phyloP scores from a whole-genome alignment of 1,140 invertebrate species.

The Nymphalis io region DNA sequence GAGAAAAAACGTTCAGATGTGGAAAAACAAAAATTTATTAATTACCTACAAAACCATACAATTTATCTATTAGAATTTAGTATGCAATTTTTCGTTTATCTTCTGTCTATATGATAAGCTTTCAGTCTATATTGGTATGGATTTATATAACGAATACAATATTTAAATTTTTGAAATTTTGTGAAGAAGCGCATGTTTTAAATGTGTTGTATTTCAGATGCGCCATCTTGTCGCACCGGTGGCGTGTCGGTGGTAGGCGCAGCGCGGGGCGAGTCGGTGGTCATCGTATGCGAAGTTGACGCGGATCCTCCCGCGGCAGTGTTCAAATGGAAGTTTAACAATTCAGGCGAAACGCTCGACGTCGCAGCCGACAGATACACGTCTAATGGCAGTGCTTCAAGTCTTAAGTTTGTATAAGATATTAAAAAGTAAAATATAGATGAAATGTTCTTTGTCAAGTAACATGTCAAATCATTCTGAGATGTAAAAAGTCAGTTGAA shows the following conservation, averaged over 20 bases:
- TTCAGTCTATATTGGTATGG: too few relatives aligned
- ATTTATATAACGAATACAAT: too few relatives aligned
- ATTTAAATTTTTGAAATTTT: too few relatives aligned
- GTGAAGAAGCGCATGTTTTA: too few relatives aligned
- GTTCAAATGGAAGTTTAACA: constrained; percentile 96
- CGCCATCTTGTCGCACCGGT: constrained; percentile 87
- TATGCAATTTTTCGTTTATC: too few relatives aligned
- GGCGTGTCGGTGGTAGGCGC: constrained; percentile 89
- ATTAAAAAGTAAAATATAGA: background rate
- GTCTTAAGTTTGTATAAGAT: constrained; percentile 78
- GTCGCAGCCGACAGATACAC: constrained; percentile 87
- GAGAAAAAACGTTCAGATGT: background rate
- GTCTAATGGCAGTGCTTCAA: constrained; percentile 85
- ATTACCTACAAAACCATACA: background rate
- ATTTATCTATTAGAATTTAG: too few relatives aligned
- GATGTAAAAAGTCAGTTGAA: constrained; percentile 20
- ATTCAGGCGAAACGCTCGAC: constrained; percentile 91
- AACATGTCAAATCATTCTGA: constrained; percentile 6
- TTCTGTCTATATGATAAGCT: too few relatives aligned
- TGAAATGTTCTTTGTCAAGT: background rate
- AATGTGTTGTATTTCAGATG: constrained; percentile 81
- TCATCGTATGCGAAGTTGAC: constrained; percentile 92
- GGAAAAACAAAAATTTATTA: background rate
- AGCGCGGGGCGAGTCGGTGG: constrained; percentile 89
- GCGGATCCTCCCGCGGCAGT: constrained; percentile 91